Evolutionary conservation across 2,113 vertebrate genomes (phyloP).

Genomic region (Hippoglossus stenolepis): DNA sequence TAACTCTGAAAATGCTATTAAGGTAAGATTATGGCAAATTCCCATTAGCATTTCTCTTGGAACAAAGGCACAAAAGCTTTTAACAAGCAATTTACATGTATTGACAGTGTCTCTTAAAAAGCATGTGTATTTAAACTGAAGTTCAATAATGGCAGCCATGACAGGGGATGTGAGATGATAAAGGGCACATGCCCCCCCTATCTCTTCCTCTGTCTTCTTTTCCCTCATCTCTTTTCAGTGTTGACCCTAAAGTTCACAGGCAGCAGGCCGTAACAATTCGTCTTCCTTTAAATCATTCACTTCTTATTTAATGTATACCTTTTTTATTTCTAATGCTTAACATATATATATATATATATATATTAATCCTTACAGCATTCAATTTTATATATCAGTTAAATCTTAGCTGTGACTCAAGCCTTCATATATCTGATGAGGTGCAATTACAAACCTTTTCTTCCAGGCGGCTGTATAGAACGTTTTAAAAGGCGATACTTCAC

Average conservation of each 20-base stretch:
- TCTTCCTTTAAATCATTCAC: not conserved
- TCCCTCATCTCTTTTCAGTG: conserved; percentile 10
- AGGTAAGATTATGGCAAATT: conserved; percentile 28
- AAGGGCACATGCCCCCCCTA: conserved; percentile 9
- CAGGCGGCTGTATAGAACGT: not conserved
- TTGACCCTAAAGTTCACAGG: conserved; percentile 12
- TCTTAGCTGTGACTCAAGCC: not conserved
- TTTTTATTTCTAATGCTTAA: not conserved
- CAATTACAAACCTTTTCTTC: not conserved
- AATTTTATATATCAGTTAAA: not conserved
- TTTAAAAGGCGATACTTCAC: not conserved
- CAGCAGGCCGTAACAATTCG: not conserved
- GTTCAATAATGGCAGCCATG: conserved; percentile 12
- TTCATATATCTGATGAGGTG: not conserved
- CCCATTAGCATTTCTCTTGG: conserved; percentile 38
- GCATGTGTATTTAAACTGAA: conserved; percentile 26
- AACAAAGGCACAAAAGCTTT: conserved; percentile 61
- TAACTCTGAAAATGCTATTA: conserved; percentile 23
- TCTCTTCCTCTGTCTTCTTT: not conserved
- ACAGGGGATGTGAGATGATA: conserved; percentile 22
- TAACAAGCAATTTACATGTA: conserved; percentile 20
- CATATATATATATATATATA: not conserved
- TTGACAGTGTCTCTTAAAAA: conserved; percentile 3
- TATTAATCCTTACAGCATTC: not conserved
- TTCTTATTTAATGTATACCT: not conserved